Base-by-base conservation (phyloP, 2,113 vertebrate genomes). In the Anolis carolinensis region DNA sequence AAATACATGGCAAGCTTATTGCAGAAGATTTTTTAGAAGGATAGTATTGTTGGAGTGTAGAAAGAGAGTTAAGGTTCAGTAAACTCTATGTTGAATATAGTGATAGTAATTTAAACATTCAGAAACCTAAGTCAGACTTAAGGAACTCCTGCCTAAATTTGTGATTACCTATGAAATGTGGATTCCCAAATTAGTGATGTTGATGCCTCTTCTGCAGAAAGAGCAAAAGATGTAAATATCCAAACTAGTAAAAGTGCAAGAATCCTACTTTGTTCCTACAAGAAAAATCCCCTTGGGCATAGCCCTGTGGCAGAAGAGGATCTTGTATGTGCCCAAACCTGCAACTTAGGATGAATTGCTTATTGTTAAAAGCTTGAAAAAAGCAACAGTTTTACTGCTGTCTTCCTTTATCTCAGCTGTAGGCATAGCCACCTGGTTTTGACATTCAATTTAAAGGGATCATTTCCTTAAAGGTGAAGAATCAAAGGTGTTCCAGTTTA, bases 341-440 rank as follows among this genome's bases (percentile, higher is more conserved):
- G 13, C 81, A 73, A 73, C 70, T 83, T 18, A 73, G 30, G 70
- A 59, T 70, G 73, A 59, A 36, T 9, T 4, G 32, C n/a, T 39
- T 39, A 23, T 27, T 8, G 59, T 73, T 83, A 72, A 73, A 30
- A 83, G 70, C 55, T 59, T 3, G 7, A 23, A 9, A 36, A 36
- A 62, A 25, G 39, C 32, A 8, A 8, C 23, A 16, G n/a, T n/a
- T 70, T 70, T 65, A 48, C 65, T 50, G 39, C 30, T 9, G 4
- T 21, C 16, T 68, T 50, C 81, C 30, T 30, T 14, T 16, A 27
- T 62, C 68, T 59, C 32, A 39, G 50, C 68, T 83, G 70, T 52
- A 83, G 81, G 81, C 70, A 27, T 18, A 59, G 52, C 52, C 81
- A 83, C 81, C 81, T 83, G 81, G 32, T 73, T 82, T n/a, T 70